Conservation (phyloP, 2,797 vertebrate species). For the Eremophila alpestris region DNA sequence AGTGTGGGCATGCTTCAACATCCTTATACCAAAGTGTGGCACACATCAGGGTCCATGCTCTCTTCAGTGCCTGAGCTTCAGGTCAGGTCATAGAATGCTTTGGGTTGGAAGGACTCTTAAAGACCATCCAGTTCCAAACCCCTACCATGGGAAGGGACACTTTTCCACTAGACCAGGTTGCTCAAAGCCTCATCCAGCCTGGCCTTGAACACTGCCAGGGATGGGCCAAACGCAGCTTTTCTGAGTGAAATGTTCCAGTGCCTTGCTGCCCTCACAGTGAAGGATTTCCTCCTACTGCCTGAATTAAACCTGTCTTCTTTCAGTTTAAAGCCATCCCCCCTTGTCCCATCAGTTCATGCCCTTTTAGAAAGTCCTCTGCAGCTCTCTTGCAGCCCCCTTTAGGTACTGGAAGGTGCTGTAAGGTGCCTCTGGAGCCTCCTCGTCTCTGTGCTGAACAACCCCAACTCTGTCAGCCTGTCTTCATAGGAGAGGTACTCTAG, state of each 20-base stretch:
- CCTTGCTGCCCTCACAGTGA: not conserved
- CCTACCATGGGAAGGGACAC: not conserved
- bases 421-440: not conserved
- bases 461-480: not conserved
- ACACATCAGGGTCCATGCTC: not conserved
- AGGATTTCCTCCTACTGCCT: not conserved
- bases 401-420: not conserved
- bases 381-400: not conserved
- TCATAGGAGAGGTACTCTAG: not conserved
- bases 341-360: not conserved
- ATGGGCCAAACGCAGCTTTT: not conserved
- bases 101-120: not conserved
- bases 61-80: not conserved
- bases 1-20: rapidly evolving
- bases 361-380: not conserved
- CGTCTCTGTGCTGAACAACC: not conserved
- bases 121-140: not conserved
- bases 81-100: not conserved
- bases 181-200: not conserved
- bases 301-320: not conserved
- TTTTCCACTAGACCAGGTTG: not conserved
- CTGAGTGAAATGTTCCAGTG: too few species aligned
- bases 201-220: not conserved
- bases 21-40: not conserved
- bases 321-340: not conserved